Conservation (phyloP, 2,797 vertebrate species). For the Paramormyrops hopkinsi region DNA sequence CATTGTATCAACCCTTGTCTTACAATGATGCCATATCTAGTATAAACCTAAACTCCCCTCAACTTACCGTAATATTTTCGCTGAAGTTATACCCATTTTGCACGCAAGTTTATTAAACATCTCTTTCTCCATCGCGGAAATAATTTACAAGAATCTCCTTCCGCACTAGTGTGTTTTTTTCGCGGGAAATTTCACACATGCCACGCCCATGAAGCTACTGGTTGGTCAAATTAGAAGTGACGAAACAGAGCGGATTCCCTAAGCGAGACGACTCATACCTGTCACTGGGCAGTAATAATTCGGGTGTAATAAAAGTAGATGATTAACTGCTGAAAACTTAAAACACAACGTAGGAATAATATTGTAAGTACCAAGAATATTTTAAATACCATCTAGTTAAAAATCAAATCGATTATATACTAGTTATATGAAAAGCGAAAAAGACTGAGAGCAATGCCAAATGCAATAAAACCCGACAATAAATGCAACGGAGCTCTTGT, state of each 20-base stretch:
- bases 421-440: neutral
- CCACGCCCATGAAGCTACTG: conserved; percentile 7
- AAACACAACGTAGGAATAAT: neutral
- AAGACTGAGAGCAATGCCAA: neutral
- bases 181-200: conserved; percentile 33
- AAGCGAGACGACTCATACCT: neutral
- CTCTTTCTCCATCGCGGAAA: conserved; percentile 45
- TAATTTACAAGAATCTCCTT: neutral
- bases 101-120: conserved; percentile 43
- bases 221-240: neutral
- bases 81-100: conserved; percentile 47
- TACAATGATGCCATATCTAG: neutral
- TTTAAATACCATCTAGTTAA: neutral
- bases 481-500: neutral
- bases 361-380: neutral
- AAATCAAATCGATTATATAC: neutral
- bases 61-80: conserved; percentile 45
- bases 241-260: neutral
- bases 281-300: neutral
- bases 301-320: neutral
- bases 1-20: neutral
- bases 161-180: neutral
- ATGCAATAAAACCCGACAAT: neutral
- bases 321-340: neutral
- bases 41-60: neutral